A percentile compares a stretch with the other conserved stretches of the same genome.
Conservation (phyloP, 2,113 vertebrate species). For the Rattus rattus region DNA sequence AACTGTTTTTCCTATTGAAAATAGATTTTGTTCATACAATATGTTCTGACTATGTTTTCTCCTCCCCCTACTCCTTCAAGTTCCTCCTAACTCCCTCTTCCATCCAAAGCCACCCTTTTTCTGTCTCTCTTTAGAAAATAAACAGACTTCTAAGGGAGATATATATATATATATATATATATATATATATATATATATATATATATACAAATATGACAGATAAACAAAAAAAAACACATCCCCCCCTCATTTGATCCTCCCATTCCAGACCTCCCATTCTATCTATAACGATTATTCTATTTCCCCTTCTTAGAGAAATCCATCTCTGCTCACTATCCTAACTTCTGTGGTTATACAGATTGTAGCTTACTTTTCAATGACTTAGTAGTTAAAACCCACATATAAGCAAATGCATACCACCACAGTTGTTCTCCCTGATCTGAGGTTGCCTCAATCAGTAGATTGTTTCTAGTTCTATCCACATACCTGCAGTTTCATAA, state of each 20-base stretch:
- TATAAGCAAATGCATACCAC: too few relatives aligned
- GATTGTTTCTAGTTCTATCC: too few relatives aligned
- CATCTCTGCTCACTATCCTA: background rate
- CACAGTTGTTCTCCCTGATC: too few relatives aligned
- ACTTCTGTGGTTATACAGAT: too few relatives aligned
- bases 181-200: background rate
- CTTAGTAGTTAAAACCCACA: too few relatives aligned
- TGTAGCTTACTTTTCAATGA: too few relatives aligned
- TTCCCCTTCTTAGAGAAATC: background rate
- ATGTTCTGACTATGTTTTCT: background rate
- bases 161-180: background rate
- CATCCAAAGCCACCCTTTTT: background rate
- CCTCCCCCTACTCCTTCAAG: background rate
- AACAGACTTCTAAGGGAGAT: background rate
- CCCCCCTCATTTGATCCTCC: background rate
- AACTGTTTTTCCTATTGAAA: background rate
- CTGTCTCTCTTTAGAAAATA: background rate
- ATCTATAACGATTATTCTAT: background rate
- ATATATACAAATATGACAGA: background rate
- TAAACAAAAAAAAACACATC: background rate
- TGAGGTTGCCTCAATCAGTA: too few relatives aligned
- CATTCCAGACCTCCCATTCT: background rate
- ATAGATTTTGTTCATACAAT: background rate
- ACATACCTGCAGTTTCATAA: too few relatives aligned
- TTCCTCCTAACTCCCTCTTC: background rate